Evolutionary conservation across 2,113 vertebrate genomes (phyloP).

Genomic region (Raphicerus campestris): DNA sequence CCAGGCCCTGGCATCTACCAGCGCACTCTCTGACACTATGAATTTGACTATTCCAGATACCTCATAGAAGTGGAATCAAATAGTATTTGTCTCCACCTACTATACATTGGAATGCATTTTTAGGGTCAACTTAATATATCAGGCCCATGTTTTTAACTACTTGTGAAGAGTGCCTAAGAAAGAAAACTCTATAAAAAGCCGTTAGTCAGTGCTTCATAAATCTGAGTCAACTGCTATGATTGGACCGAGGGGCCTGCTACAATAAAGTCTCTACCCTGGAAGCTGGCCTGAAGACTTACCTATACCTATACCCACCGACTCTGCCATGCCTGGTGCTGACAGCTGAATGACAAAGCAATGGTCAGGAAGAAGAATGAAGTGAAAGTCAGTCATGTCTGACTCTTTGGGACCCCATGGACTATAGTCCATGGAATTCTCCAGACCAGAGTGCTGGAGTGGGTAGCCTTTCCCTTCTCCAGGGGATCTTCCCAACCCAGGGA

Average conservation of each 20-base stretch:
- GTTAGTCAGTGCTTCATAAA: not conserved
- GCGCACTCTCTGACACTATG: not conserved
- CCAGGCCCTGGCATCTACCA: not conserved
- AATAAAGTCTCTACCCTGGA: not conserved
- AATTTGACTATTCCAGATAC: not conserved
- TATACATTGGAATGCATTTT: not conserved
- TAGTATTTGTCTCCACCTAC: not conserved
- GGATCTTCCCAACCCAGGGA: not conserved
- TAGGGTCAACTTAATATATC: not conserved
- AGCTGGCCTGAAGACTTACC: not conserved
- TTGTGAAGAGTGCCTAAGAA: not conserved
- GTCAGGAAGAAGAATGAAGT: not conserved
- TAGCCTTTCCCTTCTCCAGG: not conserved
- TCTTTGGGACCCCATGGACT: not conserved
- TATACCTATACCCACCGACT: not conserved
- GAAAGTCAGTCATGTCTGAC: not conserved
- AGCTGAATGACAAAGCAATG: not conserved
- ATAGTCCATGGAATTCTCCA: not conserved
- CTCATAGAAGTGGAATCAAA: not conserved
- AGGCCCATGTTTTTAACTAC: not conserved
- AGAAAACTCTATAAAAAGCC: not conserved
- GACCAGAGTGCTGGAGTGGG: not conserved
- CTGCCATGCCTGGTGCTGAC: not conserved
- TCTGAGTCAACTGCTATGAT: not conserved
- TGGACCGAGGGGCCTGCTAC: not conserved